These are phyloP conservation scores for Rousettus madagascariensis DNA, from an alignment of 2,797 vertebrate species.

Conservation along the genomic window DNA sequence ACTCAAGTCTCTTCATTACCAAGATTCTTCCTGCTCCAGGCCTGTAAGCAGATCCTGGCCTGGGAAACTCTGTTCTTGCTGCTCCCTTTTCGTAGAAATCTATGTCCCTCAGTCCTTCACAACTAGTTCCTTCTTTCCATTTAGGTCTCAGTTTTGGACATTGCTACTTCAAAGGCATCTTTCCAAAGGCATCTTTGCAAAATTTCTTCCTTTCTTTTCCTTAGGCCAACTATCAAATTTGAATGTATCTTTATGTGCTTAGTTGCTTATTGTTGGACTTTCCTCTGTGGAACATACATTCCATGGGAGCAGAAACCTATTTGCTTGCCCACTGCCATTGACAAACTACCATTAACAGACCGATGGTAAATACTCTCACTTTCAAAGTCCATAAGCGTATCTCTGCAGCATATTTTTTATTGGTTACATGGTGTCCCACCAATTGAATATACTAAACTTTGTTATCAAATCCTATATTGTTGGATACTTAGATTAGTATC, in stretches of 20 bases:
- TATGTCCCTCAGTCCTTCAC: not conserved
- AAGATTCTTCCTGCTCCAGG: not conserved
- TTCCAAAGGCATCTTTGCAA: not conserved
- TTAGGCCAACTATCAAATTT: not conserved
- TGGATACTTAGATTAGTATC: not conserved
- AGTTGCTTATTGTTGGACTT: not conserved
- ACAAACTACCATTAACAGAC: not conserved
- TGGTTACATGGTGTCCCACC: not conserved
- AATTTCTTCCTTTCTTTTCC: not conserved
- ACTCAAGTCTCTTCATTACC: not conserved
- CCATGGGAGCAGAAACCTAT: not conserved
- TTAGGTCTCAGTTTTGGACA: not conserved
- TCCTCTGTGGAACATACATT: not conserved
- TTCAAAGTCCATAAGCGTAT: not conserved
- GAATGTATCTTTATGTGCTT: not conserved
- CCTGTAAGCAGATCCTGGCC: no score
- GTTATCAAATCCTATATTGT: not conserved
- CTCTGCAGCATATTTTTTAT: not conserved
- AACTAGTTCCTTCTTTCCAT: not conserved
- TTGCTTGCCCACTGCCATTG: not conserved
- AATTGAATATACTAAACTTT: not conserved
- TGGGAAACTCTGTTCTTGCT: not conserved
- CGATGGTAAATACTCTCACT: not conserved
- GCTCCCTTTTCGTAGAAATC: not conserved
- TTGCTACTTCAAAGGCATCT: not conserved